Conservation (phyloP, 2,113 vertebrate genomes). For the Ascaphus truei region DNA sequence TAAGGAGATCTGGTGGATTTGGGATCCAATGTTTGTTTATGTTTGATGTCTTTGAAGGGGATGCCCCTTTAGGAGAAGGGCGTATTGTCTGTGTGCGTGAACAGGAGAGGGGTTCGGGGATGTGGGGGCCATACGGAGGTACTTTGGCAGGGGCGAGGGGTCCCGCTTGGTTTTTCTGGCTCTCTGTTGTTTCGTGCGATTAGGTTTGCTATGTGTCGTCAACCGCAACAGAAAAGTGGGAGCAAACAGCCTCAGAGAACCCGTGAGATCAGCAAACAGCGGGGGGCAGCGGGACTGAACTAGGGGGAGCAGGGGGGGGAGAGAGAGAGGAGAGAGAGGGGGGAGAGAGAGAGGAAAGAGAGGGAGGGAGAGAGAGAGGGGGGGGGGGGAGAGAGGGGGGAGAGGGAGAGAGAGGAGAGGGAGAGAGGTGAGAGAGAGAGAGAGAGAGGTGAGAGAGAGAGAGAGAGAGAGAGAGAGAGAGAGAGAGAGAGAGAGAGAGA, state of each 20-base stretch:
- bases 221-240: slow-evolving; percentile 99
- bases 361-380: neutral
- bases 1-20: no score
- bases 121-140: neutral
- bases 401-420: neutral
- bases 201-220: slow-evolving; percentile 95
- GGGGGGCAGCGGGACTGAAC: slow-evolving; percentile 57
- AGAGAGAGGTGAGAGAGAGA: no score
- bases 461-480: neutral
- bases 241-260: slow-evolving; percentile 96
- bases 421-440: neutral
- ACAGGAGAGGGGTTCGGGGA: slow-evolving; percentile 9
- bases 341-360: neutral
- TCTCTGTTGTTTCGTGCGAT: slow-evolving; percentile 76
- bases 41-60: neutral
- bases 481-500: neutral
- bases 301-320: slow-evolving; percentile 19
- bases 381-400: neutral
- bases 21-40: no score
- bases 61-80: neutral
- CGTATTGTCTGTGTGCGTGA: neutral
- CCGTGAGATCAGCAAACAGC: slow-evolving; percentile 76
- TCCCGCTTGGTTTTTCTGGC: slow-evolving; percentile 14
- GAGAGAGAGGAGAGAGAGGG: slow-evolving; percentile 15
- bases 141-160: neutral